Base-by-base conservation (phyloP, 2,113 vertebrate genomes). In the Clinocottus analis region DNA sequence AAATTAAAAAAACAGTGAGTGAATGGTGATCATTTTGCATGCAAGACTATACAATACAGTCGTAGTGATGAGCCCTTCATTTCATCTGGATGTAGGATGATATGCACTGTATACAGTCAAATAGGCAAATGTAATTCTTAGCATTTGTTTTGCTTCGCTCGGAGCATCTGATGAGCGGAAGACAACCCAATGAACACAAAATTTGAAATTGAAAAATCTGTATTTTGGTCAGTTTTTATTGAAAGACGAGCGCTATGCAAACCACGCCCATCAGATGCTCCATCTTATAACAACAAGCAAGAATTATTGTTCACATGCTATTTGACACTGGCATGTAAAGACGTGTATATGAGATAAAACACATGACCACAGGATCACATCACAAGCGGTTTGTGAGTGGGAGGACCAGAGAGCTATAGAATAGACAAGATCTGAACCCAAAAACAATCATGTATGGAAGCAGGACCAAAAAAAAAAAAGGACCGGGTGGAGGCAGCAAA, bases 11-110 rank as follows among this genome's bases (percentile, higher is more conserved):
- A 64, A 37, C 33, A 23, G 33, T 64, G 23, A 43, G 62, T 49
- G 70, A 72, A 41, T 13, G n/a, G 63, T 59, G 47, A 76, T 75
- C 55, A 75, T 76, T 84, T 55, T 72, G 55, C 65, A 75, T 60
- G 61, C 31, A 35, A 66, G 35, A 58, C 49, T 64, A 23, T 31
- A 37, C 37, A 25, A 66, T 7, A 69, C 64, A 62, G 53, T 19
- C 67, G 47, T n/a, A 58, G 70, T 72, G 59, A 68, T 62, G 58
- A 92, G 91, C 91, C 90, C 92, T 90, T 93, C 91, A 93, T 93
- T 93, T 89, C 90, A 92, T 91, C 79, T 88, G 91, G 89, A 92
- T 90, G 75, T 58, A 51, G 58, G 65, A 83, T 8, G 51, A 91
- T 35, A 72, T n/a, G n/a, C 74, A 66, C 77, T 72, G 58, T 43